These are phyloP conservation scores for Peromyscus leucopus DNA, from an alignment of 2,113 vertebrate species.

Conservation along the genomic window DNA sequence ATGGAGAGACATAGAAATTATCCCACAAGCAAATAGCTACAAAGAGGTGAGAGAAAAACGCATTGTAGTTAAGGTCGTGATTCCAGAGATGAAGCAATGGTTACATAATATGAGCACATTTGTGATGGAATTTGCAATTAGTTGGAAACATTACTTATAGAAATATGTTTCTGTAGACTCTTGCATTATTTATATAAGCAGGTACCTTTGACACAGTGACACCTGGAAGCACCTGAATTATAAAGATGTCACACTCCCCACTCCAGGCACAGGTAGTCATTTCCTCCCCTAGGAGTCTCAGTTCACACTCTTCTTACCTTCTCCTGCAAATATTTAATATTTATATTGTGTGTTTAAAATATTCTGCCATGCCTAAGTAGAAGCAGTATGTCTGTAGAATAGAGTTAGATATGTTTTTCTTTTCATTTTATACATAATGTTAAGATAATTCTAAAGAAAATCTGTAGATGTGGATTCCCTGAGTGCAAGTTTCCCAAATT, in stretches of 20 bases:
- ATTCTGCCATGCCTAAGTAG: not conserved
- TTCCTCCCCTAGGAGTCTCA: not conserved
- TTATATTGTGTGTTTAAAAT: conserved; percentile 27
- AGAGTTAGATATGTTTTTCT: not conserved
- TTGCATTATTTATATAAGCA: conserved; percentile 43
- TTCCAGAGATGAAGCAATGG: conserved; percentile 67
- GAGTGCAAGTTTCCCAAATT: not conserved
- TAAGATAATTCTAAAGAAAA: conserved; percentile 7
- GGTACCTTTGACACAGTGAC: conserved; percentile 8
- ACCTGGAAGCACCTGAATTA: conserved; percentile 36
- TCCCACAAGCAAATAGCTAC: conserved; percentile 77
- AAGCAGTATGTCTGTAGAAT: not conserved
- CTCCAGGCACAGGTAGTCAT: not conserved
- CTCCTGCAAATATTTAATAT: conserved; percentile 9
- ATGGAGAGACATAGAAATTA: conserved; percentile 79
- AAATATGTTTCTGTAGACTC: not conserved
- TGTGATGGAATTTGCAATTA: conserved; percentile 23
- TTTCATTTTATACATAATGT: conserved; percentile 23
- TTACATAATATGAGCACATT: conserved; percentile 65
- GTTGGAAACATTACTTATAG: conserved; percentile 66
- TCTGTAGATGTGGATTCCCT: not conserved
- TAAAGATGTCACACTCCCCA: not conserved
- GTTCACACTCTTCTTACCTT: not conserved
- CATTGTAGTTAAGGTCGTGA: conserved; percentile 68
- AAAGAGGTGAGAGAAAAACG: conserved; percentile 66